These are phyloP conservation scores for Ophion obscuratus DNA, from an alignment of 2,888 invertebrate genomes.

Conservation along the genomic window DNA sequence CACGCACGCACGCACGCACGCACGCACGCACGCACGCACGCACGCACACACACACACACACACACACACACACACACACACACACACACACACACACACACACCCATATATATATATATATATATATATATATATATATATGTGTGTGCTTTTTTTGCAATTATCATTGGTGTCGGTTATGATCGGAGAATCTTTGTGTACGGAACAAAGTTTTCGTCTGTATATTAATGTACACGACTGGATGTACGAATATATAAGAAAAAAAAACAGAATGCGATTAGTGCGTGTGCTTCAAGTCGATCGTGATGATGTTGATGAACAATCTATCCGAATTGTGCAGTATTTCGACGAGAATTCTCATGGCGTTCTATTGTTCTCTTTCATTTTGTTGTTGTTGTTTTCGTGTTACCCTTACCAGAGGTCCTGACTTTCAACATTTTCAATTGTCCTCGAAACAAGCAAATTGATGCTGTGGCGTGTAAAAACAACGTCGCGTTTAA, in stretches of 20 bases:
- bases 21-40: too few relatives aligned
- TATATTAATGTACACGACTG: slow-evolving; percentile 34
- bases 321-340: slow-evolving; percentile 1
- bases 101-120: background rate
- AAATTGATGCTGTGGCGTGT: background rate
- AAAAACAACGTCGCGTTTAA: background rate
- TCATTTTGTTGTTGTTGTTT: background rate
- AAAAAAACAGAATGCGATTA: background rate
- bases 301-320: slow-evolving; percentile 18
- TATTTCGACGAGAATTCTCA: background rate
- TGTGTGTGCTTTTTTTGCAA: background rate
- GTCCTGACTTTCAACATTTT: background rate
- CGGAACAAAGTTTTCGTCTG: slow-evolving; percentile 40
- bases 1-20: too few relatives aligned
- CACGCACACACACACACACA: too few relatives aligned
- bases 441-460: slow-evolving; percentile 7
- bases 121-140: background rate
- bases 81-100: too few relatives aligned
- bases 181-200: slow-evolving; percentile 33
- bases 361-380: background rate
- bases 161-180: slow-evolving; percentile 35
- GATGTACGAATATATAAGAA: slow-evolving; percentile 7
- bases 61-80: too few relatives aligned
- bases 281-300: slow-evolving; percentile 14
- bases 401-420: background rate